Base-by-base conservation (phyloP, 2,113 vertebrate species). In the Candoia aspera region DNA sequence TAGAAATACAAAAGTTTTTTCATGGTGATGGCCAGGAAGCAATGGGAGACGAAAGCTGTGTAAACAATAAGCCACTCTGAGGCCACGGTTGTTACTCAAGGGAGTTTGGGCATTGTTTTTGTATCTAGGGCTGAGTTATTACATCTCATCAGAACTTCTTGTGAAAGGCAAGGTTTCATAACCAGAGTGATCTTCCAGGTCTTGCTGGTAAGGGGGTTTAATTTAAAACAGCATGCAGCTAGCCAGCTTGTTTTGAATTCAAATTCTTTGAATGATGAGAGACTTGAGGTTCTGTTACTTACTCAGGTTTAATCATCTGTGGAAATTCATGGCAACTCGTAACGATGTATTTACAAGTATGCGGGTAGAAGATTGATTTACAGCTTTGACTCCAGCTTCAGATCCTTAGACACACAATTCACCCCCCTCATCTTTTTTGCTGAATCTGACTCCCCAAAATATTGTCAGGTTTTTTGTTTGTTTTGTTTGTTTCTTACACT, bases 71-170 rank as follows among this genome's bases (percentile, higher is more conserved):
- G 8, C 24, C 21, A 84, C 49, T 8, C 64, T 2, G 26, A 23
- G 64, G 55, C 4, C 26, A 58, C 13, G 2, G 91, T 83, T 60
- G 64, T 49, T 19, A 83, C 91, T 2, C 91, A 83, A 26, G 91
- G 24, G 91, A 83, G 6, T 83, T 59, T 87, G 26, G 3, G 19
- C 10, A 6, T 54, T 58, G 62, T 15, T 88, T 79, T n/a, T 53
- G 86, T 92, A 83, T n/a, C 86, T 83, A 92, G 55, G 91, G 19
- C 8, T 92, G 86, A 8, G 91, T 26, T 46, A 42, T 13, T 24
- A 23, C 60, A 24, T 86, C 46, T 86, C 54, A 29, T 37, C 60
- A 68, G 19, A 73, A 11, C 8, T 29, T 42, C 8, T 53, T 23
- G 57, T 37, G 46, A 8, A 42, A 57, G 60, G 13, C 13, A 42